A percentile compares a stretch with the other conserved stretches of the same genome.
Evolutionary conservation across 2,888 invertebrate species (phyloP).

Genomic region (Diabrotica balteata): DNA sequence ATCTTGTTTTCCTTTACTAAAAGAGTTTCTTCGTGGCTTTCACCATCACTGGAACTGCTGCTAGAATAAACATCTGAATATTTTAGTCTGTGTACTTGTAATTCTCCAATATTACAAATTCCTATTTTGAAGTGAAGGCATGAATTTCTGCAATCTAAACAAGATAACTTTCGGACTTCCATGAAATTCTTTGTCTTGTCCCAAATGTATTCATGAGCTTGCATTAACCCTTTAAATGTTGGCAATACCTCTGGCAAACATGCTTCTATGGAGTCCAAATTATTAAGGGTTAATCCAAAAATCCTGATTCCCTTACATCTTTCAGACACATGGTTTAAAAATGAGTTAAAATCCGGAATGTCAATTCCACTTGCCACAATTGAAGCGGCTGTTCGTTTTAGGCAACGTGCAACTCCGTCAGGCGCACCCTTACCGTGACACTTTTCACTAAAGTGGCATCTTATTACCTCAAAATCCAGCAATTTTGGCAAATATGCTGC

Average conservation of each 20-base stretch:
- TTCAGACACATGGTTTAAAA: neutral
- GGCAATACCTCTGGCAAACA: no score
- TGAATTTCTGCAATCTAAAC: no score
- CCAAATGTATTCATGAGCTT: neutral
- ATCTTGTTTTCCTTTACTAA: neutral
- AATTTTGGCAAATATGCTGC: neutral
- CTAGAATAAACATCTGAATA: neutral
- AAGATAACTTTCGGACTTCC: neutral
- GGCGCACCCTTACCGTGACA: constrained; percentile 6
- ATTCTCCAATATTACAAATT: neutral
- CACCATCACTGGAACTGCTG: neutral
- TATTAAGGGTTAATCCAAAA: neutral
- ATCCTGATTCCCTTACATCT: neutral
- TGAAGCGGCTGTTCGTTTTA: neutral
- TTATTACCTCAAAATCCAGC: neutral
- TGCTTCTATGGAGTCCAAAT: no score
- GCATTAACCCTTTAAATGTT: no score
- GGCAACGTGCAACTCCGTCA: neutral
- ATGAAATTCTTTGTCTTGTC: neutral
- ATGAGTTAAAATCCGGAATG: neutral
- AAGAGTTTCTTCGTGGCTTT: neutral
- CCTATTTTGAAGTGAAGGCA: neutral
- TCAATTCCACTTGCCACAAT: neutral
- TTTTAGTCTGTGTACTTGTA: neutral
- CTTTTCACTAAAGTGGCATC: constrained; percentile 4